These are phyloP conservation scores for Cydia splendana DNA, from an alignment of 1,140 invertebrate genomes.

Conservation along the genomic window DNA sequence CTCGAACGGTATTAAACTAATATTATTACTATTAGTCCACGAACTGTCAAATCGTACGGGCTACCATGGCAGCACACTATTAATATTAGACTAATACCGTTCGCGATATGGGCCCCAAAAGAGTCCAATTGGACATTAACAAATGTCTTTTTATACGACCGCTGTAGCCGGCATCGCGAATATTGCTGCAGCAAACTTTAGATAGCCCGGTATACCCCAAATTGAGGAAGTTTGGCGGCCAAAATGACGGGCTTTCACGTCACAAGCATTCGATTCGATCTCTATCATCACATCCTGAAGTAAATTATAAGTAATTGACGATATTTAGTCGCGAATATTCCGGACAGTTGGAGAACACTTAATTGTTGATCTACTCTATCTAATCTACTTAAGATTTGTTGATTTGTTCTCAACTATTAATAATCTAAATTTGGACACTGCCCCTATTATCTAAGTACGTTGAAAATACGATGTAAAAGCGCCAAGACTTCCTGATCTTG, in stretches of 20 bases:
- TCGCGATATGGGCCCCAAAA: too few relatives aligned
- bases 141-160: not conserved
- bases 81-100: too few relatives aligned
- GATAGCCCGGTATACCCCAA: conserved; percentile 2
- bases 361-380: too few relatives aligned
- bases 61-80: too few relatives aligned
- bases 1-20: too few relatives aligned
- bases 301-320: not conserved
- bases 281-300: not conserved
- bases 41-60: too few relatives aligned
- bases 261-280: not conserved
- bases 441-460: too few relatives aligned
- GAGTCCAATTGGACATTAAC: not conserved
- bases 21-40: too few relatives aligned
- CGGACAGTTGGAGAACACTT: too few relatives aligned
- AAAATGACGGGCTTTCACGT: not conserved
- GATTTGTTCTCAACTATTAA: not conserved
- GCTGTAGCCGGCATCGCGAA: not conserved
- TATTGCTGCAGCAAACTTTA: not conserved
- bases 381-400: not conserved
- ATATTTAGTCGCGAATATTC: not conserved
- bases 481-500: not conserved
- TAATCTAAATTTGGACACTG: not conserved
- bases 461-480: not conserved
- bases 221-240: not conserved